Percentiles rank a stretch among this genome's conserved stretches.
Conservation (phyloP, 2,797 vertebrate genomes). For the Scyliorhinus canicula region DNA sequence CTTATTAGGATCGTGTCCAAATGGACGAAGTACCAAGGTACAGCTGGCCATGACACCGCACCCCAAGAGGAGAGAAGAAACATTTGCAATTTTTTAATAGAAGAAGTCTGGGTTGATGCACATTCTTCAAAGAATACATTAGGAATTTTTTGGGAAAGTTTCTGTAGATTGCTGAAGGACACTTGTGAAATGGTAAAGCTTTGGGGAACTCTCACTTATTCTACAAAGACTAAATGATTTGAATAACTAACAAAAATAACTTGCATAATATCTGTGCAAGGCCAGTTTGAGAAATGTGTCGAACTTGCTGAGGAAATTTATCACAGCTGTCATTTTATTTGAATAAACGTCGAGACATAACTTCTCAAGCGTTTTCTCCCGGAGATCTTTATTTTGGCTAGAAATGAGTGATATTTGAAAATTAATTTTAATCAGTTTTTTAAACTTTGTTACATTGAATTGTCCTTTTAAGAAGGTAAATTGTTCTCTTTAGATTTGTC, state of each 20-base stretch:
- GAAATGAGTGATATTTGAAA: not conserved
- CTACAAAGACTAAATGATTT: not conserved
- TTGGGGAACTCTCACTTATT: not conserved
- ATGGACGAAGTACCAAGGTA: not conserved
- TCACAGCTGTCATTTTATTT: not conserved
- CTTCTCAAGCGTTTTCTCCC: not conserved
- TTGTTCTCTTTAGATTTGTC: not conserved
- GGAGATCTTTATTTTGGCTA: not conserved
- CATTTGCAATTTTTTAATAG: not conserved
- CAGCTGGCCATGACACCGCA: not conserved
- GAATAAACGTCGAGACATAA: not conserved
- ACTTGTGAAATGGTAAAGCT: not conserved
- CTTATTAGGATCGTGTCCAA: not conserved
- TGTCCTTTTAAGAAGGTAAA: not conserved
- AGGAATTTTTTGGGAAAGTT: not conserved
- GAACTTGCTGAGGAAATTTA: not conserved
- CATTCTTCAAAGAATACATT: not conserved
- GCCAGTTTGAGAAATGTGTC: not conserved
- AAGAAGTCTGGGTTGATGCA: not conserved
- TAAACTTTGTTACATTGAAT: not conserved
- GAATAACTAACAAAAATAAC: not conserved
- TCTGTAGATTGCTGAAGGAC: not conserved
- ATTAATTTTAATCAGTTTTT: not conserved
- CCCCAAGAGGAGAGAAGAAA: not conserved
- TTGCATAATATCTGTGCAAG: not conserved